Percentiles rank a stretch among this genome's conserved stretches.
phyloP scores from a whole-genome alignment of 2,113 vertebrate genomes.

The Meleagris gallopavo region DNA sequence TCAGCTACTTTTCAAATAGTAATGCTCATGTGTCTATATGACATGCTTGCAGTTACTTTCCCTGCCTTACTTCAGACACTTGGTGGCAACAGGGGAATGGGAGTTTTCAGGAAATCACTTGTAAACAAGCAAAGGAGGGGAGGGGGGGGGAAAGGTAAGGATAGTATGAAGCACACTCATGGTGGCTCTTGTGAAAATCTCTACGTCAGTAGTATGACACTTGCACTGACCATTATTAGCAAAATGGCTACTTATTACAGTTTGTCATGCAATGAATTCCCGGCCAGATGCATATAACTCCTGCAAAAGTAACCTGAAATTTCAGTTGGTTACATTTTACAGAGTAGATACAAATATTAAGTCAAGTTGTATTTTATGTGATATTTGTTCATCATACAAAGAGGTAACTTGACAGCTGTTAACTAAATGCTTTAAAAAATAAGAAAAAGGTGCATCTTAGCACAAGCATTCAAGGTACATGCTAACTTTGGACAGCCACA shows the following conservation, averaged over 20 bases:
- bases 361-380: fast-evolving
- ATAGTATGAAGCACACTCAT: neutral
- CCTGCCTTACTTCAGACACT: neutral
- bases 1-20: neutral
- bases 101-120: neutral
- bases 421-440: neutral
- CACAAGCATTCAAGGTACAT: neutral
- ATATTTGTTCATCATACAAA: neutral
- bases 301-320: neutral
- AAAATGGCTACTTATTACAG: neutral
- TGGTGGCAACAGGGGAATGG: neutral
- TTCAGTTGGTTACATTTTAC: neutral
- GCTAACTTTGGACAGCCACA: neutral
- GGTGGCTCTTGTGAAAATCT: neutral
- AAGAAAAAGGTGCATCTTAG: fast-evolving
- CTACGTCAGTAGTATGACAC: neutral
- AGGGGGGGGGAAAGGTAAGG: no score
- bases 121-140: neutral
- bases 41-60: neutral
- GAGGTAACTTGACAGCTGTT: neutral
- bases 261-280: neutral
- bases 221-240: neutral
- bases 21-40: neutral
- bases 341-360: neutral
- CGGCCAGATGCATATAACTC: neutral